A percentile compares a stretch with the other conserved stretches of the same genome.
Conservation (phyloP, 1,140 invertebrate species). For the Lysiphlebus fabarum region DNA sequence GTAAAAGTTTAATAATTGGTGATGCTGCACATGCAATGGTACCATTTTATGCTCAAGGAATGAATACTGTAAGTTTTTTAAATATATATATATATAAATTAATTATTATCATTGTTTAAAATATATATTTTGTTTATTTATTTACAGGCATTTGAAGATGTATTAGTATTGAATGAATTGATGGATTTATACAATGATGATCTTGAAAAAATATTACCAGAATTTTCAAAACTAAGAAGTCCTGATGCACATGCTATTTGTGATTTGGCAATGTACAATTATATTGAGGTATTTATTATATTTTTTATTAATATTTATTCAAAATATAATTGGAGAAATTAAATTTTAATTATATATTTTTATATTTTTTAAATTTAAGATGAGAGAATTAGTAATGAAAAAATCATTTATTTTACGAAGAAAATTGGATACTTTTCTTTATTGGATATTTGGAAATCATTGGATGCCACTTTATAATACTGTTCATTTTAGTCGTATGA, state of each 20-base stretch:
- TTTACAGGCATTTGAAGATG: conserved; percentile 90
- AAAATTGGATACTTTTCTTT: conserved; percentile 76
- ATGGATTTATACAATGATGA: conserved; percentile 65
- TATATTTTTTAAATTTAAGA: conserved; percentile 57
- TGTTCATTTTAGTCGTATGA: conserved; percentile 82
- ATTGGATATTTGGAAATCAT: conserved; percentile 66
- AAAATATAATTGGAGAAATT: no score
- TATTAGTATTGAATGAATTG: conserved; percentile 77
- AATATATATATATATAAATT: no score
- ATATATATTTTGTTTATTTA: no score
- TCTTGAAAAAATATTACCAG: conserved; percentile 62
- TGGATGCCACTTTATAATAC: conserved; percentile 93
- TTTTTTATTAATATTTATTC: not conserved
- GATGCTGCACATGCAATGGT: conserved; percentile 99
- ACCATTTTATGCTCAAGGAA: conserved; percentile 98
- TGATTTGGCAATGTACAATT: conserved; percentile 94
- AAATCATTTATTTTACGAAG: conserved; percentile 78
- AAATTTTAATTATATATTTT: not conserved
- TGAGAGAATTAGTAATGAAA: conserved; percentile 85
- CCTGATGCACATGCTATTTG: conserved; percentile 89
- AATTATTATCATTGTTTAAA: no score
- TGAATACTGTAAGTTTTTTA: conserved; percentile 94
- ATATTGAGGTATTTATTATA: conserved; percentile 80
- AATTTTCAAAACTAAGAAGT: conserved; percentile 72
- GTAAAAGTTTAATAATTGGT: conserved; percentile 79